A percentile compares a stretch with the other conserved stretches of the same genome.
phyloP scores from a whole-genome alignment of 2,113 vertebrate genomes.

The Lontra canadensis region DNA sequence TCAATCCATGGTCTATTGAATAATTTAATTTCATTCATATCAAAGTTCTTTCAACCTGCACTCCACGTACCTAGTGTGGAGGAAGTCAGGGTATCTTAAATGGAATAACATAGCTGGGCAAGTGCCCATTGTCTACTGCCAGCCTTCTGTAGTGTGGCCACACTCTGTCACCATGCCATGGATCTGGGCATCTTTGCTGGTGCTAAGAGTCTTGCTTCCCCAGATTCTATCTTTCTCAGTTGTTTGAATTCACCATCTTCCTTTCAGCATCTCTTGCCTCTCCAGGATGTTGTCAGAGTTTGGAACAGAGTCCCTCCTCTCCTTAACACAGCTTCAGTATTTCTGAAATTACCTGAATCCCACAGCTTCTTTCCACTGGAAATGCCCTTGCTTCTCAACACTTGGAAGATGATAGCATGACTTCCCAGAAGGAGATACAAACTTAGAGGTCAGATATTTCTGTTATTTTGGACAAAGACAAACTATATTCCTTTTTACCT shows the following conservation, averaged over 20 bases:
- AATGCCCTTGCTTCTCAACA: background rate
- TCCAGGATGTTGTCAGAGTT: background rate
- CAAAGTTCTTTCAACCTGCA: background rate
- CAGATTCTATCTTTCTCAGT: no score
- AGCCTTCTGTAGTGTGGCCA: background rate
- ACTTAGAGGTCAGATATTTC: background rate
- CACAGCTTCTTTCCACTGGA: accelerated
- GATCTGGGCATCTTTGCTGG: background rate
- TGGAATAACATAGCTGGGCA: background rate
- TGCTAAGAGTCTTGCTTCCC: background rate
- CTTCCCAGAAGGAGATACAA: background rate
- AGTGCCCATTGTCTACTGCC: background rate
- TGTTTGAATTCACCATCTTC: no score
- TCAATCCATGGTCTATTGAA: background rate
- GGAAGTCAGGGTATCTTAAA: background rate
- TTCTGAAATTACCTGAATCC: background rate
- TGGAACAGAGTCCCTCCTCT: background rate
- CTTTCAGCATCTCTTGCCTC: background rate
- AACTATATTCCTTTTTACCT: background rate
- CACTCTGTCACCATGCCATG: background rate
- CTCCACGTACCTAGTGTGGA: background rate
- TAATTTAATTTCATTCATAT: background rate
- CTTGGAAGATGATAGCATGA: background rate
- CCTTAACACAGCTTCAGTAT: background rate
- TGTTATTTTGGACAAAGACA: background rate